Evolutionary conservation across 2,113 vertebrate genomes (phyloP).

Genomic region (Aplodontia rufa): DNA sequence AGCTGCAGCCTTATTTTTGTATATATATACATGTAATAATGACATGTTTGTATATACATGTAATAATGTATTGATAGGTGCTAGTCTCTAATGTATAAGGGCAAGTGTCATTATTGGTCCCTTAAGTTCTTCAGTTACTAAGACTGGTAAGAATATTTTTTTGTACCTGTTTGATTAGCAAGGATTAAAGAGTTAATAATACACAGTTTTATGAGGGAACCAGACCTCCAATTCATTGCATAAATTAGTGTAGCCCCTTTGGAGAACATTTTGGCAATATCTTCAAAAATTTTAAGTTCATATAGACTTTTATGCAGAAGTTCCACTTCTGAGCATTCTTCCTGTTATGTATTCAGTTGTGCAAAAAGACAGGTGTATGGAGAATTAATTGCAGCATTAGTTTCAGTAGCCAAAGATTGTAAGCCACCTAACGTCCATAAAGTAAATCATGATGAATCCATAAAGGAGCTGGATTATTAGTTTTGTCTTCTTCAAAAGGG

Average conservation of each 20-base stretch:
- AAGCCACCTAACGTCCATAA: background rate
- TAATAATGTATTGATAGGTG: background rate
- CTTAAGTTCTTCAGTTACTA: background rate
- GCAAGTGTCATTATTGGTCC: background rate
- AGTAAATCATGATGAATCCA: background rate
- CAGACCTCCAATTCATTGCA: background rate
- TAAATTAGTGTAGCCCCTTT: background rate
- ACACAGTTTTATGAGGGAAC: background rate
- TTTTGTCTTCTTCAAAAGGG: background rate
- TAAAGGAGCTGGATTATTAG: background rate
- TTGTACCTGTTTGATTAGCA: conserved; percentile 14
- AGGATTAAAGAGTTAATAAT: background rate
- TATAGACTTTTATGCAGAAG: background rate
- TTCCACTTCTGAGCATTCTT: background rate
- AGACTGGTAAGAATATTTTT: background rate
- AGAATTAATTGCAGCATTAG: background rate
- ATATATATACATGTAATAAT: too few species aligned
- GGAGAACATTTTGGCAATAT: background rate
- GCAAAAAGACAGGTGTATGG: background rate
- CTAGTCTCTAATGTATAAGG: background rate
- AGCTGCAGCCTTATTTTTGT: background rate
- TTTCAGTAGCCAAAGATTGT: background rate
- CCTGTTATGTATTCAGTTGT: background rate
- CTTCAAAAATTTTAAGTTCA: background rate
- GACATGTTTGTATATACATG: too few species aligned